Evolutionary conservation across 2,113 vertebrate species (phyloP).

Genomic region (Pampusana beccarii): DNA sequence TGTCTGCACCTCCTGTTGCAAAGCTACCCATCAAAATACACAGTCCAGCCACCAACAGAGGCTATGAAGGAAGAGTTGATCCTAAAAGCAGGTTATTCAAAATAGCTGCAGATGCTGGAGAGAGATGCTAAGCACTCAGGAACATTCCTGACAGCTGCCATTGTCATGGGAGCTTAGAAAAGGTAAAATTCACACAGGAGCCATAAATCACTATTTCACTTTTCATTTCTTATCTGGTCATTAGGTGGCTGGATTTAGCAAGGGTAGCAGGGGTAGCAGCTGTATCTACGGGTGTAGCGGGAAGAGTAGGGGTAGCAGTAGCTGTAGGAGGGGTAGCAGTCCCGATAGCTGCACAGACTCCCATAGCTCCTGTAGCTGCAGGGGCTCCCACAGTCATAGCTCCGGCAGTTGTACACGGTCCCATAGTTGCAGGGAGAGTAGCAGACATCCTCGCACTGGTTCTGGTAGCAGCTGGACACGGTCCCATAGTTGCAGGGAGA

Average conservation of each 20-base stretch:
- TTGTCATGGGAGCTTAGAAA: accelerated
- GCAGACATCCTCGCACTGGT: neutral
- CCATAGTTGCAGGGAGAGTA: neutral
- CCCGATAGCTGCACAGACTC: accelerated
- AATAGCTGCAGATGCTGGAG: accelerated
- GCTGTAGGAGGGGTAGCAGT: neutral
- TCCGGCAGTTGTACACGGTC: neutral
- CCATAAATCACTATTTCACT: accelerated
- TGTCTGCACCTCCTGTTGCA: neutral
- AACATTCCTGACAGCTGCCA: accelerated
- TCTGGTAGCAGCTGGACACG: neutral
- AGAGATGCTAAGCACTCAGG: neutral
- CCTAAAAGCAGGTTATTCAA: neutral
- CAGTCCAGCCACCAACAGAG: neutral
- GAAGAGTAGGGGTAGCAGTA: neutral
- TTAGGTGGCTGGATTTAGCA: neutral
- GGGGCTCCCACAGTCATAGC: neutral
- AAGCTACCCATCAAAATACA: neutral
- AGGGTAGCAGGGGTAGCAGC: neutral
- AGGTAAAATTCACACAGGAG: neutral
- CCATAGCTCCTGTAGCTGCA: neutral
- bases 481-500: neutral
- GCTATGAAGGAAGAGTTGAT: neutral
- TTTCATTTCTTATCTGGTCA: accelerated
- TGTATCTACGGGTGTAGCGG: neutral